Conservation (phyloP, 2,797 vertebrate species). For the Sebastes matsubarae region DNA sequence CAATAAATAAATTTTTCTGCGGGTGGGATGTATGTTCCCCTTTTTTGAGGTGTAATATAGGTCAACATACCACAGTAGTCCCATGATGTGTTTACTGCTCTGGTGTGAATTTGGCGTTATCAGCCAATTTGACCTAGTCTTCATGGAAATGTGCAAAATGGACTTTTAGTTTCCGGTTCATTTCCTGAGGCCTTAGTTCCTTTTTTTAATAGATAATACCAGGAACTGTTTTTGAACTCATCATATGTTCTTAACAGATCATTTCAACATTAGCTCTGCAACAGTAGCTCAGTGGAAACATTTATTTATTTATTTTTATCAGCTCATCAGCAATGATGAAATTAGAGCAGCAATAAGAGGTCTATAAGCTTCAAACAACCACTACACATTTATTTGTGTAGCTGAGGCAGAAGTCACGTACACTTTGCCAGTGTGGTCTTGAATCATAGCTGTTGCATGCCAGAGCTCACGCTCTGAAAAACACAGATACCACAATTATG, state of each 20-base stretch:
- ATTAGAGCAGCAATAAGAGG: not conserved
- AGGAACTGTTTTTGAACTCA: not conserved
- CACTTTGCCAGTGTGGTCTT: not conserved
- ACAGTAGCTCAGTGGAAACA: not conserved
- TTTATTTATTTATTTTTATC: not conserved
- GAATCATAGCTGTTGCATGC: not conserved
- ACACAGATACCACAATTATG: not conserved
- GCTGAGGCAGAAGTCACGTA: not conserved
- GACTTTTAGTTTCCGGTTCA: no score
- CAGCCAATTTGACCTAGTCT: not conserved
- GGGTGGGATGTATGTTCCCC: no score
- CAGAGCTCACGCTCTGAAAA: not conserved
- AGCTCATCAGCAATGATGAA: not conserved
- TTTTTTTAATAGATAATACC: not conserved
- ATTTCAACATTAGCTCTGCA: not conserved
- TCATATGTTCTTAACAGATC: not conserved
- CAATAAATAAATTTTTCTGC: rapidly evolving
- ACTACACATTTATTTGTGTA: not conserved
- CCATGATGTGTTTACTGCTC: no score
- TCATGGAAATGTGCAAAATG: not conserved
- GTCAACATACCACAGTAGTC: no score
- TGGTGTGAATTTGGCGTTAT: no score
- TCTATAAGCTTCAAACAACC: not conserved
- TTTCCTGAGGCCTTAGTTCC: not conserved
- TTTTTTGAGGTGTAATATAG: no score